phyloP scores from a whole-genome alignment of 2,888 invertebrate genomes.

The Nemurella pictetii region DNA sequence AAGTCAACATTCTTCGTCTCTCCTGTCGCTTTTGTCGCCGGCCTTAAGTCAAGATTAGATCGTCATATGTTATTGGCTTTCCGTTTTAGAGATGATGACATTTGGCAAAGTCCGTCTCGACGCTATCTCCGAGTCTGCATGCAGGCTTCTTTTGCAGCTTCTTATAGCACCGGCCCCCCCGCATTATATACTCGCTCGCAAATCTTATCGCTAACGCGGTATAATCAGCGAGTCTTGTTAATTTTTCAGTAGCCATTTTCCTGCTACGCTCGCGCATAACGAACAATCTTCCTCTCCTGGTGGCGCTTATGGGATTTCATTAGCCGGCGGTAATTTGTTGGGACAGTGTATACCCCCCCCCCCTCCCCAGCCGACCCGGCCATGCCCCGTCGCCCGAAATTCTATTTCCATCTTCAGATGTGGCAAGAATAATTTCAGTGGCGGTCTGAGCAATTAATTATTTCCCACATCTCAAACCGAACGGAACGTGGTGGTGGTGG shows the following conservation, averaged over 20 bases:
- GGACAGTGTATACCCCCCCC: not conserved
- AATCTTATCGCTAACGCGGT: constrained; percentile 2
- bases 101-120: not conserved
- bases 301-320: constrained; percentile 25
- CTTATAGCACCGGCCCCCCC: not conserved
- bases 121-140: not conserved
- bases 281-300: constrained; percentile 13
- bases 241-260: constrained; percentile 20
- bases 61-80: not conserved
- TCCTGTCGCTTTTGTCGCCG: not conserved
- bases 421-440: constrained; percentile 24
- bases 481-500: not conserved
- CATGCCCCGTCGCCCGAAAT: not conserved
- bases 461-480: constrained; percentile 16
- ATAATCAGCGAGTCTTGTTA: constrained; percentile 15
- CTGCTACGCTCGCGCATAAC: not conserved
- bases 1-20: not conserved
- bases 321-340: constrained; percentile 30
- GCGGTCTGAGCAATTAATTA: constrained; percentile 27
- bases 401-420: constrained; percentile 10
- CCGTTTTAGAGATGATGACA: not conserved
- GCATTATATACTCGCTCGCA: not conserved
- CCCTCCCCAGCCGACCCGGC: not conserved
- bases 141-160: not conserved
- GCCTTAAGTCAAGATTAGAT: not conserved